phyloP scores from a whole-genome alignment of 1,140 invertebrate genomes.

The Hormaphis cornu region DNA sequence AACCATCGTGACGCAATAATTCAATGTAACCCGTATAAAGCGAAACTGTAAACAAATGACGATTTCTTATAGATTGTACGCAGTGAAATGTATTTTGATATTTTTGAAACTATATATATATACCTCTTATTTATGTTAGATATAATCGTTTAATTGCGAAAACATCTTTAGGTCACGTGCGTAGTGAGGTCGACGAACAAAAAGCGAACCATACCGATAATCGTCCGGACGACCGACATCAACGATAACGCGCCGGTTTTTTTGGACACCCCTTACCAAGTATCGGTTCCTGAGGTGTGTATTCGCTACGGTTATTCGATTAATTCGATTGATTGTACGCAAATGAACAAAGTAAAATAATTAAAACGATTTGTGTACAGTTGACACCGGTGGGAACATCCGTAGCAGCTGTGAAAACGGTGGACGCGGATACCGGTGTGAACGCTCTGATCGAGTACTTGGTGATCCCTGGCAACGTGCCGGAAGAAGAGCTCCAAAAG shows the following conservation, averaged over 20 bases:
- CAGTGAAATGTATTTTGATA: no score
- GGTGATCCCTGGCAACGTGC: constrained; percentile 50
- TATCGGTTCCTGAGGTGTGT: constrained; percentile 75
- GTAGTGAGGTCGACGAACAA: constrained; percentile 64
- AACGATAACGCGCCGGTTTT: constrained; percentile 80
- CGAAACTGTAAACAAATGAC: no score
- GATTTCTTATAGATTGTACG: no score
- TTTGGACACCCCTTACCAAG: constrained; percentile 68
- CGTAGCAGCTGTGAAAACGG: constrained; percentile 71
- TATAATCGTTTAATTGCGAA: no score
- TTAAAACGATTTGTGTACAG: constrained; percentile 51
- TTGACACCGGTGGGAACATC: constrained; percentile 77
- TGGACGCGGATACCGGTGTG: constrained; percentile 74
- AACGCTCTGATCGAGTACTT: constrained; percentile 78
- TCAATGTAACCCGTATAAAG: no score
- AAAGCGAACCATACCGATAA: constrained; percentile 68
- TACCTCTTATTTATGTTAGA: no score
- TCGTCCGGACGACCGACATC: constrained; percentile 79
- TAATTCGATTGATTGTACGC: no score
- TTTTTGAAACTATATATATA: no score
- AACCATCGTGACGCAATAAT: no score
- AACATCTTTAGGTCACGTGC: constrained; percentile 59
- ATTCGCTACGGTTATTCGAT: no score
- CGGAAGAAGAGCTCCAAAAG: constrained; percentile 45
- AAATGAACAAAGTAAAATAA: no score